Percentiles rank a stretch among this genome's conserved stretches.
phyloP scores from a whole-genome alignment of 2,888 invertebrate genomes.

The Apodemia hepburni region DNA sequence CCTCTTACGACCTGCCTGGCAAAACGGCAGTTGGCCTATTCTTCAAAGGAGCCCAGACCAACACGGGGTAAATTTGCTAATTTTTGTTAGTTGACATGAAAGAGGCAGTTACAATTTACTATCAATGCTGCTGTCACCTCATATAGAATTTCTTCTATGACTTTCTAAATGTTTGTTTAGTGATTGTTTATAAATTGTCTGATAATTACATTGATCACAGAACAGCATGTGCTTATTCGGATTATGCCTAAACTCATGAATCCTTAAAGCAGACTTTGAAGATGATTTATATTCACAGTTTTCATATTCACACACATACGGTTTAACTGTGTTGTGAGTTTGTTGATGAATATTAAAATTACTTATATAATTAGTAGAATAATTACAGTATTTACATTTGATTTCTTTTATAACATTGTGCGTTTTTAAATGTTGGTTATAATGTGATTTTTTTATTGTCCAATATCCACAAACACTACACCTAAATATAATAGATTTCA shows the following conservation, averaged over 20 bases:
- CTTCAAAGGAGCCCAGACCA: no score
- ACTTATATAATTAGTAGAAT: constrained; percentile 37
- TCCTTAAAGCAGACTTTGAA: constrained; percentile 41
- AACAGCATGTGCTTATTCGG: constrained; percentile 40
- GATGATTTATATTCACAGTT: constrained; percentile 36
- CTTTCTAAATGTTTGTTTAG: constrained; percentile 44
- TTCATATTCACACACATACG: constrained; percentile 35
- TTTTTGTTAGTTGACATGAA: no score
- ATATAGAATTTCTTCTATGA: constrained; percentile 39
- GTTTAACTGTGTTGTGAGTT: constrained; percentile 38
- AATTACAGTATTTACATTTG: constrained; percentile 40
- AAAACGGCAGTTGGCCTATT: no score
- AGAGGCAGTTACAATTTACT: no score
- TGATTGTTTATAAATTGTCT: constrained; percentile 46
- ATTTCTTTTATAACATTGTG: constrained; percentile 33
- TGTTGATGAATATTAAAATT: constrained; percentile 45
- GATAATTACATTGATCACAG: constrained; percentile 51
- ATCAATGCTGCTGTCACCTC: background rate
- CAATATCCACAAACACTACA: constrained; percentile 42
- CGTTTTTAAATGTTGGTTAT: constrained; percentile 37
- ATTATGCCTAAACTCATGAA: constrained; percentile 44
- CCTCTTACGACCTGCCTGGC: no score
- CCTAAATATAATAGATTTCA: constrained; percentile 24
- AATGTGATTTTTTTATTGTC: constrained; percentile 40
- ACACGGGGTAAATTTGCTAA: no score